Evolutionary conservation across 2,113 vertebrate genomes (phyloP), one percentile per base, ranked within the genome.

Genomic region (Monopterus albus): DNA sequence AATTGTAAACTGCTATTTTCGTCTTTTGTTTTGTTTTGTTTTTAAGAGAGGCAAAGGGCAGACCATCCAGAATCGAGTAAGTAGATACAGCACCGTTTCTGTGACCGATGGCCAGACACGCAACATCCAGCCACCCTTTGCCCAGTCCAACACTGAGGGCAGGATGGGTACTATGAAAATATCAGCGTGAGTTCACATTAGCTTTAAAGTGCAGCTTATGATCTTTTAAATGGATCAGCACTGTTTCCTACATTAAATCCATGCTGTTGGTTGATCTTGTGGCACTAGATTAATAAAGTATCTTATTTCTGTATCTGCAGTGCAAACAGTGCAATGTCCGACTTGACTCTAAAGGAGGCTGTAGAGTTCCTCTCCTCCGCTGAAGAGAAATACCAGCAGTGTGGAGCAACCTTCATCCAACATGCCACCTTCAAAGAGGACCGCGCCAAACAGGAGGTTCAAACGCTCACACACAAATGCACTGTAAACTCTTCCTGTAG

Each of bases 401-500:
- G 90, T 25, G 96, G 96, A 35, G 95, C 96, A 61, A 95, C 93
- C 40, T 96, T 93, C 83, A 97, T 99, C 72, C 97, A 99, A 74
- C 94, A 98, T 49, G 84, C 89, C 87, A 95, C 95, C 84, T 98
- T 92, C 90, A 95, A 94, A 65, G 94, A 98, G 1, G 96, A 96
- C 17, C 69, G 58, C 3, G 80, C 95, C 86, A 99, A 98, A 74
- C 86, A 94, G 40, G 91, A 95, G 95, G 97, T 98, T 64, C n/a
- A 75, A 61, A 6, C 31, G 13, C 21, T 25, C 7, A 0, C 28
- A 35, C 45, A 29, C 39, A 33, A 10, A 45, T 26, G 5, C 11
- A 36, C 39, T 10, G n/a, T 2, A 18, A 25, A 47, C 15, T 5
- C 15, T 28, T 46, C 7, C 29, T 36, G 7, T 46, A 4, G 4